Conservation (phyloP, 2,797 vertebrate species). For the Acipenser oxyrinchus region DNA sequence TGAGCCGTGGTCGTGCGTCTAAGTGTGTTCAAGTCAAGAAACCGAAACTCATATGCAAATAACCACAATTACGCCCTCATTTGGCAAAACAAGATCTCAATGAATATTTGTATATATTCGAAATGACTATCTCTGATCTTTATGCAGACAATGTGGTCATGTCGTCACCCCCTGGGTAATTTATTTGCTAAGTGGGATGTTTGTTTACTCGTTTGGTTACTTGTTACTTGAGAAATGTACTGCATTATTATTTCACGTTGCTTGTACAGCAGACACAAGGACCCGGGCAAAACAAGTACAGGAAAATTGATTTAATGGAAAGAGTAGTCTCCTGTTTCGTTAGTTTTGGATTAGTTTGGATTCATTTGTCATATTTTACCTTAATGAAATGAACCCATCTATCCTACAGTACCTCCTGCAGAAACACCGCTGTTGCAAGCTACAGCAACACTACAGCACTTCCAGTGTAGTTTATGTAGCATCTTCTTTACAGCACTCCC, state of each 20-base stretch:
- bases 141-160: conserved; percentile 40
- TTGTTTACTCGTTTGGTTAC: conserved; percentile 47
- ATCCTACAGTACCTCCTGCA: too few relatives aligned
- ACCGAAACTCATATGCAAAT: conserved; percentile 48
- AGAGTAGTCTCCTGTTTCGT: too few relatives aligned
- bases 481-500: too few relatives aligned
- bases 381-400: too few relatives aligned
- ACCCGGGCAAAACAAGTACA: neutral
- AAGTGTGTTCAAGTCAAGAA: conserved; percentile 1
- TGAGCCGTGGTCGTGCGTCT: neutral
- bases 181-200: conserved; percentile 58
- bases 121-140: conserved; percentile 27
- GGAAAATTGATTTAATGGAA: too few relatives aligned
- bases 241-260: neutral
- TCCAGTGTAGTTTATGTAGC: too few relatives aligned
- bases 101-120: conserved; percentile 49
- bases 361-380: too few relatives aligned
- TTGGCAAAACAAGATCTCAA: conserved; percentile 45
- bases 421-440: too few relatives aligned
- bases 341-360: too few relatives aligned
- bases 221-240: conserved; percentile 16
- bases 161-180: conserved; percentile 49
- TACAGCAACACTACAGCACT: too few relatives aligned
- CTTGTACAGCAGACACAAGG: neutral
- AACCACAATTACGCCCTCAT: conserved; percentile 61